A percentile compares a stretch with the other conserved stretches of the same genome.
phyloP scores from a whole-genome alignment of 2,888 invertebrate species.

The Mantis religiosa region DNA sequence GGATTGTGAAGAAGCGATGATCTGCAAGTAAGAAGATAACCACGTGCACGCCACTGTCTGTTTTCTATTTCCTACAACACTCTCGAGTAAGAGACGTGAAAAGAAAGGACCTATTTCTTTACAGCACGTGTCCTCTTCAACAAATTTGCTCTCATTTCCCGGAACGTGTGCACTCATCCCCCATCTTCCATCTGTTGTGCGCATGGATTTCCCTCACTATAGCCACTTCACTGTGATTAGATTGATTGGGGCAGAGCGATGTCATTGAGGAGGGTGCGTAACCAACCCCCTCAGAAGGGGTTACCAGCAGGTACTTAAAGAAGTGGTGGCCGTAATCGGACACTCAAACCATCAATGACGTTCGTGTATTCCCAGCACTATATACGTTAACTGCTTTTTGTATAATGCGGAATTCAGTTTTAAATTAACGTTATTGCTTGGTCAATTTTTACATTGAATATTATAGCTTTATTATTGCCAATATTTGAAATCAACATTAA shows the following conservation, averaged over 20 bases:
- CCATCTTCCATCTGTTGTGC: slow-evolving; percentile 32
- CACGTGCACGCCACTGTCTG: not conserved
- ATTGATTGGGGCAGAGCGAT: slow-evolving; percentile 27
- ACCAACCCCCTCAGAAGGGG: not conserved
- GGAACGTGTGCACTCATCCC: not conserved
- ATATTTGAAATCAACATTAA: too few relatives aligned
- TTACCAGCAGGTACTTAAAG: not conserved
- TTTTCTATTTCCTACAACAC: not conserved
- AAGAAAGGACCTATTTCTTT: not conserved
- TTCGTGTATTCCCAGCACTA: too few relatives aligned
- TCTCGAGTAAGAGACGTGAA: not conserved
- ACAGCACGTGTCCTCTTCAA: slow-evolving; percentile 17
- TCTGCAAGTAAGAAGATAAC: too few relatives aligned
- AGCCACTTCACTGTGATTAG: slow-evolving; percentile 32
- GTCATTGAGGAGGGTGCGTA: not conserved
- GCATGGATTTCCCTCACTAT: not conserved
- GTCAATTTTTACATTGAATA: too few relatives aligned
- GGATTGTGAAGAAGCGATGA: too few relatives aligned
- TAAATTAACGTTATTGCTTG: too few relatives aligned
- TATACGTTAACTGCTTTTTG: too few relatives aligned
- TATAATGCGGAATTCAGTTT: too few relatives aligned
- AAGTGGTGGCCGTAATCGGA: not conserved
- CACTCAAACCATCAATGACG: not conserved
- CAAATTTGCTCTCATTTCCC: slow-evolving; percentile 28
- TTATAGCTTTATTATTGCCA: too few relatives aligned